Evolutionary conservation across 2,888 invertebrate species (phyloP), one percentile per base, ranked within the genome.

Genomic region (Nomada fucata): DNA sequence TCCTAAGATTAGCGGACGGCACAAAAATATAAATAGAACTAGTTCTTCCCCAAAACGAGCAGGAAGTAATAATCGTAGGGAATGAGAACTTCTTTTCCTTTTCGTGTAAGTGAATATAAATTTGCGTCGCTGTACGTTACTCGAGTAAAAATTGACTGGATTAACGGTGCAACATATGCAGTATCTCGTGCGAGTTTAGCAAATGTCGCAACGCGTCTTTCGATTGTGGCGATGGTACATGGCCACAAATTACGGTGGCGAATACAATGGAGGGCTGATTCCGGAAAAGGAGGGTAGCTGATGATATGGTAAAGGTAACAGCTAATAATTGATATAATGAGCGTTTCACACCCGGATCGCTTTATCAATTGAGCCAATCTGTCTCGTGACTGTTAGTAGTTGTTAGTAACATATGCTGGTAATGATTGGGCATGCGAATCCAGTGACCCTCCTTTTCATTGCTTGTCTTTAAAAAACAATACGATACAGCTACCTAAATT

Each of bases 281-380:
- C 29, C 53, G 23, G 50, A 64, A 68, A 57, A 82, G 83, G 81
- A 78, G 82, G 84, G 82, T 79, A 76, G 63, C 81, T 68, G 74
- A 29, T 50, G 86, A 72, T 70, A 80, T 13, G 23, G 55, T 55
- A 53, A 47, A 79, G 63, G 78, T 81, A 83, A 87, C 87, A 85
- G 89, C 83, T 71, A 86, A 90, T 88, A 92, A 92, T 92, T 91
- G 90, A 83, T 88, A 88, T 92, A 91, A 91, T 88, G 89, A 89
- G 89, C 89, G 90, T 90, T 92, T 92, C 90, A 92, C 92, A 89
- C 91, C 90, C 84, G 87, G 87, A 76, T 84, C 87, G 80, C 76
- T 84, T 89, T 91, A 92, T 92, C 92, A 84, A 77, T 68, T 79
- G 75, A 68, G 67, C 68, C 85, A 79, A 91, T 91, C 91, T 88